Evolutionary conservation across 1,140 invertebrate genomes (phyloP).

Genomic region (Mizuhopecten yessoensis): DNA sequence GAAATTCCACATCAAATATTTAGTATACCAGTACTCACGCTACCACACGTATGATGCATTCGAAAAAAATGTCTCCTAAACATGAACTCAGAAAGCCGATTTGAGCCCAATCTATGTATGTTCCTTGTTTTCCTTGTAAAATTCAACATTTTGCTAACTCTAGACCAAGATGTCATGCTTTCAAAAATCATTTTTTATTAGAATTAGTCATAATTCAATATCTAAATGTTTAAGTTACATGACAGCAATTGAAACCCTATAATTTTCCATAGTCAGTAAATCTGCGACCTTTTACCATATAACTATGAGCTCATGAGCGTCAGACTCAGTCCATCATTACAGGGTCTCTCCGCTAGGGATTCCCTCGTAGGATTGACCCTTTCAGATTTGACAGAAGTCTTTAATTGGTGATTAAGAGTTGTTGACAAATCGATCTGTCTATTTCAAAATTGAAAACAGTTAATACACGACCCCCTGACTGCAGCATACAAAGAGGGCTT

Average conservation of each 20-base stretch:
- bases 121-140: too few relatives aligned
- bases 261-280: neutral
- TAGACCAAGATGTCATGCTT: neutral
- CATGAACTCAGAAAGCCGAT: too few relatives aligned
- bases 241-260: neutral
- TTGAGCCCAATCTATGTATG: too few relatives aligned
- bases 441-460: neutral
- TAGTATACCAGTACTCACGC: too few relatives aligned
- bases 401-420: neutral
- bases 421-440: conserved; percentile 10
- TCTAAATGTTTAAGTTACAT: neutral
- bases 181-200: neutral
- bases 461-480: neutral
- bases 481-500: neutral
- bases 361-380: neutral
- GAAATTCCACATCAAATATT: too few relatives aligned
- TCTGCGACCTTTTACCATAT: neutral
- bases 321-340: neutral
- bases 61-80: too few relatives aligned
- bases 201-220: neutral
- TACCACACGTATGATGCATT: too few relatives aligned
- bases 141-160: too few relatives aligned
- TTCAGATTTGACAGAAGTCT: neutral
- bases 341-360: neutral
- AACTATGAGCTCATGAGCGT: too few relatives aligned